These are phyloP conservation scores for Emmelina monodactyla DNA, from an alignment of 2,888 invertebrate genomes.

Conservation along the genomic window DNA sequence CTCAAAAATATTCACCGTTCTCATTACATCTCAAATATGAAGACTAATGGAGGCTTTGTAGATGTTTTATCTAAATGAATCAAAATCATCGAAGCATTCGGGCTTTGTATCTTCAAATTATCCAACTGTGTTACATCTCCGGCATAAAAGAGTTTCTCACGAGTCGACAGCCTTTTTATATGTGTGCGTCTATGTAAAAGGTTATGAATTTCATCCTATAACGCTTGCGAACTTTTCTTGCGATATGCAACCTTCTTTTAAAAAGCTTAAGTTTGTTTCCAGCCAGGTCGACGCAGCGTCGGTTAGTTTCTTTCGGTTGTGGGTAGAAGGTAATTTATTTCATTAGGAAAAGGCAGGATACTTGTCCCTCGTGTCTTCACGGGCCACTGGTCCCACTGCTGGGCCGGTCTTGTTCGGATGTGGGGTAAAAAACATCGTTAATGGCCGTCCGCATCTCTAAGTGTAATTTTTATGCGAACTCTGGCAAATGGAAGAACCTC, in stretches of 20 bases:
- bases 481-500: conserved; percentile 47
- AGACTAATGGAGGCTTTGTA: too few relatives aligned
- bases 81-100: conserved; percentile 28
- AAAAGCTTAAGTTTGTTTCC: conserved; percentile 9
- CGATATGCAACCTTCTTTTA: conserved; percentile 8
- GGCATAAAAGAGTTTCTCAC: conserved; percentile 31
- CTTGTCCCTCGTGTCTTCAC: conserved; percentile 61
- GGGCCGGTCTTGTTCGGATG: conserved; percentile 46
- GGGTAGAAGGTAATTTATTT: conserved; percentile 45
- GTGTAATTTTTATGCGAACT: conserved; percentile 44
- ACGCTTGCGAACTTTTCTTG: conserved; percentile 9
- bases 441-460: conserved; percentile 41
- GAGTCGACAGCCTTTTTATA: conserved; percentile 23
- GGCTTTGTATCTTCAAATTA: conserved; percentile 28
- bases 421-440: conserved; percentile 41
- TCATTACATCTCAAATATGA: too few relatives aligned
- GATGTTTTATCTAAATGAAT: conserved; percentile 29
- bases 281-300: neutral
- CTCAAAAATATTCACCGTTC: too few relatives aligned
- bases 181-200: conserved; percentile 30
- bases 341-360: conserved; percentile 63
- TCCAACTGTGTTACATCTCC: conserved; percentile 20
- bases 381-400: conserved; percentile 37
- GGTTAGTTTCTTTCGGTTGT: conserved; percentile 21
- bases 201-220: conserved; percentile 46